These are phyloP conservation scores for Selenia dentaria DNA, from an alignment of 2,888 invertebrate species.

Conservation along the genomic window DNA sequence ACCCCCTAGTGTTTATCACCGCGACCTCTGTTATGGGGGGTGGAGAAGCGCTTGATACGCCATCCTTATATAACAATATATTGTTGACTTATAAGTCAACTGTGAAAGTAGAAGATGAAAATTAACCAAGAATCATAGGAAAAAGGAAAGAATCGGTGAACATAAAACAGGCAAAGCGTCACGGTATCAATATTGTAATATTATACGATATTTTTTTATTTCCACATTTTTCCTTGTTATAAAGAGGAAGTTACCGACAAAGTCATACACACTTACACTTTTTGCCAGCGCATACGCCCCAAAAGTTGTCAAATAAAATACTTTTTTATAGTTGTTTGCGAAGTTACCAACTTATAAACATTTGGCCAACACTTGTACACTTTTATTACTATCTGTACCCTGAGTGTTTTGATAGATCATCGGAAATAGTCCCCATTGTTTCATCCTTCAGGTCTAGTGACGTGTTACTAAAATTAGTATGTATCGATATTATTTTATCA, in stretches of 20 bases:
- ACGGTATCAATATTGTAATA: neutral
- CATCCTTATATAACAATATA: too few relatives aligned
- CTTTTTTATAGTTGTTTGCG: slow-evolving; percentile 19
- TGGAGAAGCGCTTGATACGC: too few relatives aligned
- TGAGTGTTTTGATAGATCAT: slow-evolving; percentile 59
- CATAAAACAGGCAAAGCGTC: neutral
- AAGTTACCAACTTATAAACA: slow-evolving; percentile 16
- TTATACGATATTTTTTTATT: slow-evolving; percentile 11
- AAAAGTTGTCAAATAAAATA: slow-evolving; percentile 19
- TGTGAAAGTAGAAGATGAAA: too few relatives aligned
- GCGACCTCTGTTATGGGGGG: too few relatives aligned
- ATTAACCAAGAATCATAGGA: too few relatives aligned
- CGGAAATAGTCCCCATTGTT: slow-evolving; percentile 54
- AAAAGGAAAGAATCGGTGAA: too few relatives aligned
- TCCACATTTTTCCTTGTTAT: slow-evolving; percentile 11
- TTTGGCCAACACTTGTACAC: slow-evolving; percentile 27
- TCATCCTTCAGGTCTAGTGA: slow-evolving; percentile 32
- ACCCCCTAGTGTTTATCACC: too few relatives aligned
- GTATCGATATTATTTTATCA: neutral
- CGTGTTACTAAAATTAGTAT: neutral
- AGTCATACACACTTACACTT: slow-evolving; percentile 10
- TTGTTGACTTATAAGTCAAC: too few relatives aligned
- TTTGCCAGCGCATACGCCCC: slow-evolving; percentile 17
- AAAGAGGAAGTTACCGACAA: slow-evolving; percentile 11
- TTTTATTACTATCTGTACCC: slow-evolving; percentile 34